Conservation (phyloP, 2,797 vertebrate genomes). For the Oophaga sylvatica region DNA sequence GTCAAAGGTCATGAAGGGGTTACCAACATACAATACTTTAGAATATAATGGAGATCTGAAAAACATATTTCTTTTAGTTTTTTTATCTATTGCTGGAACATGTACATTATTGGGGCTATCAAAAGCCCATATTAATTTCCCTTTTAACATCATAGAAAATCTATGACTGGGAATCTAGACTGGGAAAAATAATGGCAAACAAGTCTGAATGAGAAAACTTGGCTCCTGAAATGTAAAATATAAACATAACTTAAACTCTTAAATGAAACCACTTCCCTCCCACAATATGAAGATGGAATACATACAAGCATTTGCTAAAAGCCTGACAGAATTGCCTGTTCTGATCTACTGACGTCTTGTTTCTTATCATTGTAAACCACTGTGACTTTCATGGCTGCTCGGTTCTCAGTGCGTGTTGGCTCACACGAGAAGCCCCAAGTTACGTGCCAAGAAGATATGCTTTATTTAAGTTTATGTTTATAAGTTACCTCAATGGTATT, state of each 20-base stretch:
- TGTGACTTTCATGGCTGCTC: slow-evolving; percentile 36
- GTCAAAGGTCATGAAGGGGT: too few relatives aligned
- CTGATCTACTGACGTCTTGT: background rate
- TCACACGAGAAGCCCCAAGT: slow-evolving; percentile 17
- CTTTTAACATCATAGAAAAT: background rate
- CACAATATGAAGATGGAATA: slow-evolving; percentile 10
- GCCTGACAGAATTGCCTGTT: background rate
- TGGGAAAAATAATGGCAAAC: background rate
- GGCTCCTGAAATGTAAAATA: background rate
- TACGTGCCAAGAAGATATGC: slow-evolving; percentile 29
- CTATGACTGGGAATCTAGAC: background rate
- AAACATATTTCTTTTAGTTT: too few relatives aligned
- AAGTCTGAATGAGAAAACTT: background rate
- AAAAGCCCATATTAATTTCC: too few relatives aligned
- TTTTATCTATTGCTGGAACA: too few relatives aligned
- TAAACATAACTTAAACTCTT: background rate
- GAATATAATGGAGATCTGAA: too few relatives aligned
- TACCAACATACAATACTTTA: too few relatives aligned
- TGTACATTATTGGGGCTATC: too few relatives aligned
- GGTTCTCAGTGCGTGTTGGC: slow-evolving; percentile 26
- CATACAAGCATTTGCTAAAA: slow-evolving; percentile 24
- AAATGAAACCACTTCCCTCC: background rate
- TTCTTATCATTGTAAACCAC: slow-evolving; percentile 5
- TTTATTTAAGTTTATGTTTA: slow-evolving; percentile 36
- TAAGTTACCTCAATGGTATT: slow-evolving; percentile 40